These are phyloP conservation scores for Euzophera pinguis DNA, from an alignment of 2,888 invertebrate species.

Conservation along the genomic window DNA sequence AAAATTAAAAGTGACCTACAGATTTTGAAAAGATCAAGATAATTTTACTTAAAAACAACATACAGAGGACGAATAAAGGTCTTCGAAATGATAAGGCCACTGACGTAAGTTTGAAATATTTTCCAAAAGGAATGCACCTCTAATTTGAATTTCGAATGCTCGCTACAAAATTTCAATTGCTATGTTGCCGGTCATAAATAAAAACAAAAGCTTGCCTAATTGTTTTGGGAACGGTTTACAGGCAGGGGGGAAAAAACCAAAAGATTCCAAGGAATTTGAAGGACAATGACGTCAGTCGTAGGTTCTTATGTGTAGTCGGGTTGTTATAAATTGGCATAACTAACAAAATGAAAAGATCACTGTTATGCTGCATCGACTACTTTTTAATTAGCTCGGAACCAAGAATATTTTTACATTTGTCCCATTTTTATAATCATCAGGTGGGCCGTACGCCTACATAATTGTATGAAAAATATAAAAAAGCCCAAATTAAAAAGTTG, in stretches of 20 bases:
- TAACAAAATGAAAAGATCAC: background rate
- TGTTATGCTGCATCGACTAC: too few relatives aligned
- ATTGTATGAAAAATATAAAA: too few relatives aligned
- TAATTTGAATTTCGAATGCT: conserved; percentile 1
- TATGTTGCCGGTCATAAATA: conserved; percentile 33
- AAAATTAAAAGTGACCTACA: background rate
- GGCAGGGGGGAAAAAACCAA: conserved; percentile 38
- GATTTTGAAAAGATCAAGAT: background rate
- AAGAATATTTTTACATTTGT: too few relatives aligned
- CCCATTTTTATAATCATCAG: too few relatives aligned
- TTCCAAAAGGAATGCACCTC: background rate
- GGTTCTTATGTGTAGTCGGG: conserved; percentile 44
- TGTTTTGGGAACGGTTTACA: conserved; percentile 49
- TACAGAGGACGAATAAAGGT: background rate
- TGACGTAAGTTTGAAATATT: too few relatives aligned
- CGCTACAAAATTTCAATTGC: conserved; percentile 10
- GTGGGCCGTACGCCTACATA: too few relatives aligned
- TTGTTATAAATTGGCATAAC: conserved; percentile 35
- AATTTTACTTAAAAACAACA: background rate
- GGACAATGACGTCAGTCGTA: conserved; percentile 64
- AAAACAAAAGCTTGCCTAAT: conserved; percentile 61
- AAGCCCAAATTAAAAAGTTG: too few relatives aligned
- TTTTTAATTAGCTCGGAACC: too few relatives aligned
- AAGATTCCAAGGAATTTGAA: conserved; percentile 56
- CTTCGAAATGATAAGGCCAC: background rate